These are phyloP conservation scores for Aporophyla nigra DNA, from an alignment of 2,888 invertebrate genomes.

Conservation along the genomic window DNA sequence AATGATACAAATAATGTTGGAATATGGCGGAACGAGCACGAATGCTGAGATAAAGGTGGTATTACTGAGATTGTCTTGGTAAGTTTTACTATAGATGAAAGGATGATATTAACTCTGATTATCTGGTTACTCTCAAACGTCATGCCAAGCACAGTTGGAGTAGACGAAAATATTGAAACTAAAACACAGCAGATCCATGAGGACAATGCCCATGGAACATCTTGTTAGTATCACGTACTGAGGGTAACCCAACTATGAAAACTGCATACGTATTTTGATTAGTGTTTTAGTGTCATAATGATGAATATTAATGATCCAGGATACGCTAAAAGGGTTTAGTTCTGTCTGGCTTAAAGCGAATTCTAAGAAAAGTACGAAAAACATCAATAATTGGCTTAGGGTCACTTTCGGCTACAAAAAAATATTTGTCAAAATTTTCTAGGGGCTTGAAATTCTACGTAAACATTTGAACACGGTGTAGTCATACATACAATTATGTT, in stretches of 20 bases:
- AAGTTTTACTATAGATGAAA: conserved; percentile 70
- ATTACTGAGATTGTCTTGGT: conserved; percentile 71
- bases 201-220: conserved; percentile 14
- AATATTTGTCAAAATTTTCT: conserved; percentile 34
- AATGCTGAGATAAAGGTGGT: conserved; percentile 72
- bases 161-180: conserved; percentile 24
- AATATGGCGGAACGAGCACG: conserved; percentile 66
- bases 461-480: conserved; percentile 43
- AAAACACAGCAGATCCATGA: conserved; percentile 18
- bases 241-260: conserved; percentile 57
- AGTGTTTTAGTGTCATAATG: conserved; percentile 32
- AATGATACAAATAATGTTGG: conserved; percentile 69
- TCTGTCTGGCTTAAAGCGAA: conserved; percentile 30
- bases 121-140: conserved; percentile 63
- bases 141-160: conserved; percentile 45
- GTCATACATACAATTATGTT: conserved; percentile 37
- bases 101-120: conserved; percentile 46
- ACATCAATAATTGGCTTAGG: conserved; percentile 45
- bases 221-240: conserved; percentile 53
- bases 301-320: conserved; percentile 17
- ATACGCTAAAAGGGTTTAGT: conserved; percentile 13
- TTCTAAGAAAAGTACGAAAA: conserved; percentile 47
- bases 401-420: conserved; percentile 52
- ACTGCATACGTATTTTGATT: conserved; percentile 46
- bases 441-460: conserved; percentile 9